Evolutionary conservation across 2,113 vertebrate genomes (phyloP).

Genomic region (Myotis lucifugus): DNA sequence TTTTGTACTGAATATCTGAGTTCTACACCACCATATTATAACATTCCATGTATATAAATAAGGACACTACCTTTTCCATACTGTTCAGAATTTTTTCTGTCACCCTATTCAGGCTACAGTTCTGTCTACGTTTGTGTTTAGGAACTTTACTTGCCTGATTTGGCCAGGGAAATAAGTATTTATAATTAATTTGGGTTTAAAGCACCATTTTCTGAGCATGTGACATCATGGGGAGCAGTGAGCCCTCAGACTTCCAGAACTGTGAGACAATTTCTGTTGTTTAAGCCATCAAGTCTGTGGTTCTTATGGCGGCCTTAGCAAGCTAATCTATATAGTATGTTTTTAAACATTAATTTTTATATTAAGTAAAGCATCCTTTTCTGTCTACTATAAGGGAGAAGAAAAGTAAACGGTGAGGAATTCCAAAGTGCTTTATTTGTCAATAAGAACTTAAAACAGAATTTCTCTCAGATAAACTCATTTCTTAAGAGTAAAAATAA

Average conservation of each 20-base stretch:
- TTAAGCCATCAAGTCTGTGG: neutral
- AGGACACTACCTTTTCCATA: neutral
- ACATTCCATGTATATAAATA: neutral
- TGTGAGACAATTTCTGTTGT: neutral
- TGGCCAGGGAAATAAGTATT: neutral
- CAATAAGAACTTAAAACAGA: neutral
- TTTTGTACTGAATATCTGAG: constrained; percentile 2
- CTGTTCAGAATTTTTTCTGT: neutral
- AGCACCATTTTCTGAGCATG: neutral
- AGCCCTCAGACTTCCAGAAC: neutral
- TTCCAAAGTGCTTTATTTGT: constrained; percentile 46
- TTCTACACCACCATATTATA: neutral
- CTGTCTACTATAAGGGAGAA: neutral
- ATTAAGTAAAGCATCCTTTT: neutral
- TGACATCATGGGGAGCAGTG: neutral
- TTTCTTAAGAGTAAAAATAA: neutral
- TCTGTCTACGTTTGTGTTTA: neutral
- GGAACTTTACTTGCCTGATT: neutral
- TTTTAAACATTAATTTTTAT: neutral
- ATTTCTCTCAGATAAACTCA: neutral
- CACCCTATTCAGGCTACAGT: neutral
- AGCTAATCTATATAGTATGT: neutral
- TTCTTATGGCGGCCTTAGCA: neutral
- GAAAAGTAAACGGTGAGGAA: neutral
- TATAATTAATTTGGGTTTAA: neutral